A percentile compares a stretch with the other conserved stretches of the same genome.
Conservation (phyloP, 2,888 invertebrate species). For the Macrosiphum euphorbiae region DNA sequence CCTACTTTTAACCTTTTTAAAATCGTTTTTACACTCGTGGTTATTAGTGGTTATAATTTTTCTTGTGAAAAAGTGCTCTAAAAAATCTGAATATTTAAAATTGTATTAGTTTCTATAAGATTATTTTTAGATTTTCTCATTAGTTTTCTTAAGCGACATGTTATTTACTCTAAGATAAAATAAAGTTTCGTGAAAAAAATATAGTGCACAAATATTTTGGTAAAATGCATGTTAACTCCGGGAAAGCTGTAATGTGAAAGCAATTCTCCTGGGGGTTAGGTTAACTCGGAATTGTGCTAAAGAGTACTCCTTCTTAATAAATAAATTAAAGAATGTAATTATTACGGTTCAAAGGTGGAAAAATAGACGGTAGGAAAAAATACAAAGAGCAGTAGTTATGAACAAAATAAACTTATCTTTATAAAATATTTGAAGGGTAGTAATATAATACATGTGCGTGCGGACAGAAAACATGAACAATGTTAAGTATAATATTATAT, state of each 20-base stretch:
- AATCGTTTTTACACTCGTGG: not conserved
- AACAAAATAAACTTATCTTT: slow-evolving; percentile 3
- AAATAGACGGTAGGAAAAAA: not conserved
- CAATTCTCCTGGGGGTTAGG: not conserved
- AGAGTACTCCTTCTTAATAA: not conserved
- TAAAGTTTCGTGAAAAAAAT: not conserved
- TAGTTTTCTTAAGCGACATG: not conserved
- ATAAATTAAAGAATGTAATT: slow-evolving; percentile 25
- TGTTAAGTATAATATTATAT: slow-evolving; percentile 10
- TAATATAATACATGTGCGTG: not conserved
- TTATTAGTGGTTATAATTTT: not conserved
- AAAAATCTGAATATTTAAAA: not conserved
- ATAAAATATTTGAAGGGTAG: not conserved
- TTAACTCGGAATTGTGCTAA: not conserved
- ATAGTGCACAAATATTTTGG: not conserved
- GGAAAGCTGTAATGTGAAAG: not conserved
- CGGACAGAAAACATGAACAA: slow-evolving; percentile 24
- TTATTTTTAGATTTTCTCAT: not conserved
- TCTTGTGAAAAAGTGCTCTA: not conserved
- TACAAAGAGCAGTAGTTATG: not conserved
- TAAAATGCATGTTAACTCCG: not conserved
- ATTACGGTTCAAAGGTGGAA: slow-evolving; percentile 31
- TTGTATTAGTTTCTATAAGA: not conserved
- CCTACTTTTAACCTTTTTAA: not conserved
- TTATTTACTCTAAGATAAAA: not conserved